phyloP scores from a whole-genome alignment of 2,888 invertebrate species.

The Tenthredo distinguenda region DNA sequence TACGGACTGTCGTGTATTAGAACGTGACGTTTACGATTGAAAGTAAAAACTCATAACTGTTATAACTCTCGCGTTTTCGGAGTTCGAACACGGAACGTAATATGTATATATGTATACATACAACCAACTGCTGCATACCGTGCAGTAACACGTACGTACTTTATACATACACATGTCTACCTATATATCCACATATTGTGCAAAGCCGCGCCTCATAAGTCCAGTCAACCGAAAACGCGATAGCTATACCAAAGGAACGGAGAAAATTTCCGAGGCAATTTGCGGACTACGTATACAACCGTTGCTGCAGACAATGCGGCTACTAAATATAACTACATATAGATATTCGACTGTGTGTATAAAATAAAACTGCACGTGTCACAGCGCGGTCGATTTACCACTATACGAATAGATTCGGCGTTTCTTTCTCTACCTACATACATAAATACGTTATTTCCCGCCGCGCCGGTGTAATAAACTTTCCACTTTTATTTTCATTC shows the following conservation, averaged over 20 bases:
- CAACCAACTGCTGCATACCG: neutral
- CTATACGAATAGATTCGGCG: neutral
- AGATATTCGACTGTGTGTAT: neutral
- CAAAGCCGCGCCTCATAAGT: constrained; percentile 39
- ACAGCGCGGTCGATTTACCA: neutral
- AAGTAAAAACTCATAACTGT: constrained; percentile 16
- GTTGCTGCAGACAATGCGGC: constrained; percentile 21
- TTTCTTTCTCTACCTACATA: neutral
- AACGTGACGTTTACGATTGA: constrained; percentile 36
- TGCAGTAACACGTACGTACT: neutral
- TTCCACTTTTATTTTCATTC: neutral
- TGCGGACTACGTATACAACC: neutral
- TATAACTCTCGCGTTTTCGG: constrained; percentile 1
- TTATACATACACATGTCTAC: neutral
- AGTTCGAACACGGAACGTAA: neutral
- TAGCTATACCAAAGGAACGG: constrained; percentile 30
- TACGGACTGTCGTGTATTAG: neutral
- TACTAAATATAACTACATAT: neutral
- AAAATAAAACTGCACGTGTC: constrained; percentile 7
- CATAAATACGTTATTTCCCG: neutral
- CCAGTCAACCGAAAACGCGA: constrained; percentile 46
- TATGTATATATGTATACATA: neutral
- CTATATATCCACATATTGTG: constrained; percentile 20
- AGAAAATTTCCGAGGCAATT: constrained; percentile 39
- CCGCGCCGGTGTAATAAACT: neutral